A percentile compares a stretch with the other conserved stretches of the same genome.
Conservation (phyloP, 2,888 invertebrate species). For the Lysandra bellargus region DNA sequence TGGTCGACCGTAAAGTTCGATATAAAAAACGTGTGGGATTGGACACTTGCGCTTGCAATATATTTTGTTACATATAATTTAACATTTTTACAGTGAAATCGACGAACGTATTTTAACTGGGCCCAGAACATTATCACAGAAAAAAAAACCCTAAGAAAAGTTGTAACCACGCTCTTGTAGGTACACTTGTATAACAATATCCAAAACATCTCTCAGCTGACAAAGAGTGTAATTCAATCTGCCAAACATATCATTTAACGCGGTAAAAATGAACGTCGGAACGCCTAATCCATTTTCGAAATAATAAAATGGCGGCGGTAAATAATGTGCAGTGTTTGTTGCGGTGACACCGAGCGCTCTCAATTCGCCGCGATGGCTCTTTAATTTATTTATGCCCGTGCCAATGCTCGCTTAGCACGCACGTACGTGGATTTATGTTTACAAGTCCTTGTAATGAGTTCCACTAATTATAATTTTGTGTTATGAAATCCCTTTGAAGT, state of each 20-base stretch:
- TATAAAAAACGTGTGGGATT: too few species aligned
- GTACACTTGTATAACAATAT: neutral
- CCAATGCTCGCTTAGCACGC: constrained; percentile 41
- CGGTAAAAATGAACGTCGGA: neutral
- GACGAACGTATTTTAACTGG: neutral
- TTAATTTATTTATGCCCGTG: constrained; percentile 41
- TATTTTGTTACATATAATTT: too few species aligned
- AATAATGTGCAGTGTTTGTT: constrained; percentile 48
- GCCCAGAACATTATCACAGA: neutral
- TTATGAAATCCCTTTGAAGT: constrained; percentile 2
- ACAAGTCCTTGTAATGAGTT: constrained; percentile 23
- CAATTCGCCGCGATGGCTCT: constrained; percentile 43
- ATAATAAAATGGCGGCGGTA: constrained; percentile 47
- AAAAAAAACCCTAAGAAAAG: neutral
- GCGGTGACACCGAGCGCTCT: constrained; percentile 49
- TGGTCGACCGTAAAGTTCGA: neutral
- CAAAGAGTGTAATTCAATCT: neutral
- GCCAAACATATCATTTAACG: neutral
- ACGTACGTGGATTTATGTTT: constrained; percentile 39
- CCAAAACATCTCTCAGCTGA: neutral
- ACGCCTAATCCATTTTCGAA: constrained; percentile 42
- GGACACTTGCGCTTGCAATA: too few species aligned
- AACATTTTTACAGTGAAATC: too few species aligned
- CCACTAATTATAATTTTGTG: constrained; percentile 17
- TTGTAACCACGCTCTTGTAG: neutral